Evolutionary conservation across 2,797 vertebrate species (phyloP).

Genomic region (Falco peregrinus): DNA sequence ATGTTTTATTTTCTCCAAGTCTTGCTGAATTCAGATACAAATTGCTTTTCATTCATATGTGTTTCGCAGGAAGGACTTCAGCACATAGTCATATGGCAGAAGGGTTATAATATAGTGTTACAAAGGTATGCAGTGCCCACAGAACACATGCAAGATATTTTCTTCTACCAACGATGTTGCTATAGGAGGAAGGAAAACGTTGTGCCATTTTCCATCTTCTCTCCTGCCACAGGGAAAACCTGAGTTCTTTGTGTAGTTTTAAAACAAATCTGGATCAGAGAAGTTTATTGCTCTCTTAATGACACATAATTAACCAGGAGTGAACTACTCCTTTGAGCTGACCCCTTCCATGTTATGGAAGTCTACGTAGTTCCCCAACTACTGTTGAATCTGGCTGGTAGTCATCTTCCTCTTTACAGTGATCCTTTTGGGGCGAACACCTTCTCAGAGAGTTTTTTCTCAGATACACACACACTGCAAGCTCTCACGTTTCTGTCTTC

Average conservation of each 20-base stretch:
- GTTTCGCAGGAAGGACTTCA: not conserved
- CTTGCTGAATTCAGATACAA: not conserved
- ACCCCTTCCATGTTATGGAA: not conserved
- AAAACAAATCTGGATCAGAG: not conserved
- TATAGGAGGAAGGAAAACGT: not conserved
- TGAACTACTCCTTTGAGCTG: not conserved
- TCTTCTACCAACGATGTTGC: not conserved
- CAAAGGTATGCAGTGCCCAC: not conserved
- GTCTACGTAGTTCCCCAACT: fast-evolving
- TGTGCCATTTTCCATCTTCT: not conserved
- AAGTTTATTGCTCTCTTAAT: not conserved
- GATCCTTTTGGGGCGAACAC: not conserved
- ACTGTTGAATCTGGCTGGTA: not conserved
- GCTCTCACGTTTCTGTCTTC: not conserved
- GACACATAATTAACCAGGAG: not conserved
- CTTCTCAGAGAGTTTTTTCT: not conserved
- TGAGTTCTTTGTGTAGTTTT: not conserved
- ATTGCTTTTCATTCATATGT: not conserved
- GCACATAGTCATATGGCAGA: not conserved
- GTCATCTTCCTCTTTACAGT: not conserved
- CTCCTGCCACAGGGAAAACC: not conserved
- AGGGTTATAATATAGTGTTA: not conserved
- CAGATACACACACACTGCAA: not conserved
- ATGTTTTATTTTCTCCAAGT: not conserved
- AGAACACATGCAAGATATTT: not conserved